These are phyloP conservation scores for Acrocera orbiculus DNA, from an alignment of 2,888 invertebrate species.

Conservation along the genomic window DNA sequence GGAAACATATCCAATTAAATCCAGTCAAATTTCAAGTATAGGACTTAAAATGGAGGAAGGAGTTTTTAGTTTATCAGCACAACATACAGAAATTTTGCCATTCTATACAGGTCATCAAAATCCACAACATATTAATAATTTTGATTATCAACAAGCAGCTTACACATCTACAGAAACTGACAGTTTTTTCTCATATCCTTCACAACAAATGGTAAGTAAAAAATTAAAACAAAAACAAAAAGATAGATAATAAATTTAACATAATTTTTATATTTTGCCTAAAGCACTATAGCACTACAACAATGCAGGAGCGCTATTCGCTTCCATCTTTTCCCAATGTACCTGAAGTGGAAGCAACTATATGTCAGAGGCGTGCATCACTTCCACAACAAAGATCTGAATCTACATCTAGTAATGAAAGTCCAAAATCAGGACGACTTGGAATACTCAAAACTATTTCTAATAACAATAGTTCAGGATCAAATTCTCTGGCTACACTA, in stretches of 20 bases:
- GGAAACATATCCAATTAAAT: conserved; percentile 69
- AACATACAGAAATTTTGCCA: conserved; percentile 10
- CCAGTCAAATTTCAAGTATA: conserved; percentile 43
- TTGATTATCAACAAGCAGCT: conserved; percentile 28
- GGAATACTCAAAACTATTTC: conserved; percentile 24
- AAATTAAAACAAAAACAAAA: background rate
- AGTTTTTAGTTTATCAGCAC: conserved; percentile 38
- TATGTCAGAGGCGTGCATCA: conserved; percentile 54
- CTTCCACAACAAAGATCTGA: conserved; percentile 64
- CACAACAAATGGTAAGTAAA: conserved; percentile 23
- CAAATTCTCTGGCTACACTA: conserved; percentile 25
- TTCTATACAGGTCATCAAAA: conserved; percentile 29
- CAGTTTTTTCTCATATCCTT: conserved; percentile 14
- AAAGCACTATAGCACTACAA: too few relatives aligned
- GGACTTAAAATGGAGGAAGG: conserved; percentile 77
- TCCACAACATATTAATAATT: conserved; percentile 20
- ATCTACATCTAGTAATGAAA: conserved; percentile 60
- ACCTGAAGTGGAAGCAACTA: conserved; percentile 48
- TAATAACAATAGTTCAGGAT: conserved; percentile 50
- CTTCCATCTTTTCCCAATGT: conserved; percentile 52
- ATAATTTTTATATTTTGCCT: too few relatives aligned
- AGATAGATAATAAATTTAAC: too few relatives aligned
- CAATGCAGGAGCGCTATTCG: conserved; percentile 48
- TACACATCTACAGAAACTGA: conserved; percentile 13
- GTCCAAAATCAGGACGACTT: conserved; percentile 43